Conservation (phyloP, 2,888 invertebrate species). For the Zonitis immaculata region DNA sequence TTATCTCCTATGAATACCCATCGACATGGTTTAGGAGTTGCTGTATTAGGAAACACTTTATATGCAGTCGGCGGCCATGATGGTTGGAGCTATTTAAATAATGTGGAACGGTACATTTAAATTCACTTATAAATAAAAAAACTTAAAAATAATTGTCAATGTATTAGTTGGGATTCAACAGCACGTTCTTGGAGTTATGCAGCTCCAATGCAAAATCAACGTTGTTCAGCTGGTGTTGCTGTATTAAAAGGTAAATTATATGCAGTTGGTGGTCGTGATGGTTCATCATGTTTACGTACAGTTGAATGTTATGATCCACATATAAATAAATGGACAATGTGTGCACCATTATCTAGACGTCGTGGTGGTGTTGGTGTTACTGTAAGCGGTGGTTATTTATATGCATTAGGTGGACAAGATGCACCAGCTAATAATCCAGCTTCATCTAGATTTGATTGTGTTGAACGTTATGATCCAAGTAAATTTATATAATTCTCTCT, state of each 20-base stretch:
- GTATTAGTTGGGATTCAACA: conserved; percentile 76
- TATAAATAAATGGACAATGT: conserved; percentile 75
- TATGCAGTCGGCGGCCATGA: conserved; percentile 96
- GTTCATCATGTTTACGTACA: conserved; percentile 82
- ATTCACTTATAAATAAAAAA: too few species aligned
- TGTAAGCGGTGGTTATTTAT: conserved; percentile 81
- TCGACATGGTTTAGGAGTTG: conserved; percentile 75
- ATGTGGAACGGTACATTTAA: conserved; percentile 84
- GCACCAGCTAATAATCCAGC: conserved; percentile 83
- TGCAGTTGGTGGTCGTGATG: conserved; percentile 90
- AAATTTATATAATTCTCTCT: conserved; percentile 16
- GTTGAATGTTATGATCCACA: conserved; percentile 78
- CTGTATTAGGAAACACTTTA: conserved; percentile 74
- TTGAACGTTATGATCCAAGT: conserved; percentile 75
- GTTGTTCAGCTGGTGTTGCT: conserved; percentile 88
- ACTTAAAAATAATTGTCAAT: not conserved
- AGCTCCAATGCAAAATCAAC: conserved; percentile 81
- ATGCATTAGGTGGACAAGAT: conserved; percentile 92
- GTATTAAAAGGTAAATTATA: conserved; percentile 79
- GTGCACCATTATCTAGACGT: conserved; percentile 81
- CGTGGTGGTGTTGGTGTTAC: conserved; percentile 87
- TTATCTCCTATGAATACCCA: conserved; percentile 88
- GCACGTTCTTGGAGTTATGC: conserved; percentile 87
- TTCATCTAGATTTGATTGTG: conserved; percentile 80
- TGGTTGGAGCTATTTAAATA: conserved; percentile 91